Percentiles rank a stretch among this genome's conserved stretches.
These are phyloP conservation scores for Manis crassicaudata DNA, from an alignment of 2,797 vertebrate genomes.

Conservation along the genomic window DNA sequence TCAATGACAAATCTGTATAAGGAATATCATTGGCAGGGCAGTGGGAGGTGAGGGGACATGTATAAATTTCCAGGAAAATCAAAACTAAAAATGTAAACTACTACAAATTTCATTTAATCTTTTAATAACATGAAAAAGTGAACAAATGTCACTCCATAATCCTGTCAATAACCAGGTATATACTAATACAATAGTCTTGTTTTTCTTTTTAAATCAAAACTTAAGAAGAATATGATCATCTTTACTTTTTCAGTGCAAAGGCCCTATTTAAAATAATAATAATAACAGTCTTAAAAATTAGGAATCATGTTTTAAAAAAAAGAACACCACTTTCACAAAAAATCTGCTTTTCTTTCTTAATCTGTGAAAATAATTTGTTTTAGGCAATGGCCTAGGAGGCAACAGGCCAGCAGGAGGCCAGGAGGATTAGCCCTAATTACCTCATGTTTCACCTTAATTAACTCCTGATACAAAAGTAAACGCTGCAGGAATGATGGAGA, in stretches of 20 bases:
- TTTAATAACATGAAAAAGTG: constrained; percentile 60
- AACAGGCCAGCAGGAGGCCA: constrained; percentile 85
- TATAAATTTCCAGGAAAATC: background rate
- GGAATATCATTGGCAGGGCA: background rate
- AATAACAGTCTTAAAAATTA: constrained; percentile 65
- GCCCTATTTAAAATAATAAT: background rate
- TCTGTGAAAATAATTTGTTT: constrained; percentile 79
- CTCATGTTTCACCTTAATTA: constrained; percentile 91
- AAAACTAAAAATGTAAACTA: constrained; percentile 59
- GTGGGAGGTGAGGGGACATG: background rate
- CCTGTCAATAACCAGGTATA: constrained; percentile 55
- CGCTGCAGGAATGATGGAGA: constrained; percentile 83
- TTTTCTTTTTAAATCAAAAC: constrained; percentile 27
- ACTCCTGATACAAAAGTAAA: constrained; percentile 88
- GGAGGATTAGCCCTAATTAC: constrained; percentile 89
- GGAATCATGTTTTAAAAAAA: constrained; percentile 70
- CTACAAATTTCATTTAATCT: constrained; percentile 38
- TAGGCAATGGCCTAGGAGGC: constrained; percentile 82
- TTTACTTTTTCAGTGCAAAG: constrained; percentile 25
- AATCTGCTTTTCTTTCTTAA: constrained; percentile 71
- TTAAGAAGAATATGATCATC: background rate
- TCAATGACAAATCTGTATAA: constrained; percentile 4
- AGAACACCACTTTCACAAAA: constrained; percentile 74
- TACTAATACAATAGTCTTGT: constrained; percentile 55
- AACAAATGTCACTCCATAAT: constrained; percentile 74